phyloP scores from a whole-genome alignment of 1,140 invertebrate genomes.

The Probaryconus sp. region DNA sequence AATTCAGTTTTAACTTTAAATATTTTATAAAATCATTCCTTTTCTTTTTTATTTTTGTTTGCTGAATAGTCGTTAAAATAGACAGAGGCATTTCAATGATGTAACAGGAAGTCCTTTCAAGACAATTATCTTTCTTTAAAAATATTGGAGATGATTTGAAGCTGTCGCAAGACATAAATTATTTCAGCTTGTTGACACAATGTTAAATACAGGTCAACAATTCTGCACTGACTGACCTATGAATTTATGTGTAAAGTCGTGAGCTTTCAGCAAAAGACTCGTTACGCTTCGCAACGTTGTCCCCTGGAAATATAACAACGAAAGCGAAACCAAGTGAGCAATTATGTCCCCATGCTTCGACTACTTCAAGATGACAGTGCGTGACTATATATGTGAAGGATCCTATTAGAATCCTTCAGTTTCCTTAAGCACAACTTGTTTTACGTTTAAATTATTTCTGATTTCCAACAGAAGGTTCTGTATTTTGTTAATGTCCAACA shows the following conservation, averaged over 20 bases:
- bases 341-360: conserved; percentile 70
- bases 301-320: conserved; percentile 72
- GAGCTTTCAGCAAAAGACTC: conserved; percentile 52
- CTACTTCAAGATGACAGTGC: conserved; percentile 62
- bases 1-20: too few relatives aligned
- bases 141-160: conserved; percentile 24
- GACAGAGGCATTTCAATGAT: conserved; percentile 2
- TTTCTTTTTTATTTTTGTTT: too few relatives aligned
- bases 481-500: conserved; percentile 11
- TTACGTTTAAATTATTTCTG: conserved; percentile 12
- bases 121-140: conserved; percentile 41
- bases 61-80: too few relatives aligned
- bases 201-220: conserved; percentile 6
- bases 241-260: conserved; percentile 53
- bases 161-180: conserved; percentile 60
- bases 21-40: too few relatives aligned
- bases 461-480: conserved; percentile 9
- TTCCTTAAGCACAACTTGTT: conserved; percentile 21
- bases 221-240: conserved; percentile 30
- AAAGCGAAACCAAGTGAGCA: conserved; percentile 75
- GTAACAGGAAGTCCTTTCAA: conserved; percentile 41
- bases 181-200: conserved; percentile 55
- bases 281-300: conserved; percentile 70
- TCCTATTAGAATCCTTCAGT: conserved; percentile 37
- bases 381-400: conserved; percentile 70